Evolutionary conservation across 2,113 vertebrate genomes (phyloP).

Genomic region (Protomyctophum bolini): DNA sequence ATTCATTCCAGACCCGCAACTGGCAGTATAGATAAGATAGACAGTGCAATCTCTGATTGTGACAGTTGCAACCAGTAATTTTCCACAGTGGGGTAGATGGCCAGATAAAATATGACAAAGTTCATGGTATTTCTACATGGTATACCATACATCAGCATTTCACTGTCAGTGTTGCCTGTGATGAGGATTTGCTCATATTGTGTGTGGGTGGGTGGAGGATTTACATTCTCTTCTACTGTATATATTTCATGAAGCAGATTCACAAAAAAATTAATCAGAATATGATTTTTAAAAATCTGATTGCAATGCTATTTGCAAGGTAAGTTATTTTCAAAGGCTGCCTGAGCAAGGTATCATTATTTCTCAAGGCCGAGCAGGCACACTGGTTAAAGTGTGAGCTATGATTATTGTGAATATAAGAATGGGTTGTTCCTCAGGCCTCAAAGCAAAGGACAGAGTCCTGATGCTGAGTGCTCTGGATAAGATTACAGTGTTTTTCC

Average conservation of each 20-base stretch:
- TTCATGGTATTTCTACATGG: not conserved
- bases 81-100: constrained; percentile 2
- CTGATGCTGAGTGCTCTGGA: constrained; percentile 31
- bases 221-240: too few relatives aligned
- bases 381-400: not conserved
- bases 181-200: not conserved
- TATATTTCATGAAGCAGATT: too few relatives aligned
- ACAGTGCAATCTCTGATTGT: not conserved
- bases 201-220: too few relatives aligned
- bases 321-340: not conserved
- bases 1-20: not conserved
- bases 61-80: constrained; percentile 12
- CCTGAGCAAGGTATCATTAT: not conserved
- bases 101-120: constrained; percentile 3
- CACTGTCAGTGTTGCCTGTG: not conserved
- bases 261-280: too few relatives aligned
- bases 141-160: constrained; percentile 3
- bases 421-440: constrained; percentile 20
- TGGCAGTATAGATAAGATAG: too few relatives aligned
- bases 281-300: too few relatives aligned
- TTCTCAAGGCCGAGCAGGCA: too few relatives aligned
- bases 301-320: too few relatives aligned
- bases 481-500: constrained; percentile 37
- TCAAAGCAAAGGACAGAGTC: constrained; percentile 22
- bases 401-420: not conserved